Evolutionary conservation across 2,113 vertebrate species (phyloP), one percentile per base, ranked within the genome.

Genomic region (Lethenteron camtschaticum): DNA sequence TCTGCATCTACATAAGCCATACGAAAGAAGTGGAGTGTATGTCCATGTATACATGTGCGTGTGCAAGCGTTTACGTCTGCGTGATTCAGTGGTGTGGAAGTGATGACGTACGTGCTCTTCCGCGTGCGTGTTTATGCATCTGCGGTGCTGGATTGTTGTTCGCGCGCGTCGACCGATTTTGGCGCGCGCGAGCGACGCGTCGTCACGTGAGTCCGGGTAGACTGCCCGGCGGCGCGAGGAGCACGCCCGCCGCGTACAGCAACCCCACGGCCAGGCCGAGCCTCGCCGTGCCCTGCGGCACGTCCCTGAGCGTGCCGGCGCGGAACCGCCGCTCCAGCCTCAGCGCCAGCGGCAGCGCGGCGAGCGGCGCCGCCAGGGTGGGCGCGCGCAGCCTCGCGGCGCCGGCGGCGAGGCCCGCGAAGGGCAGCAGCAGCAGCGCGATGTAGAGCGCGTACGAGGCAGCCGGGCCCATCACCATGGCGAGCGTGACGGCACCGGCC

Each of bases 231-330:
- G 90, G 89, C 1, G 94, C 88, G 71, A 96, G 74, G 0, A 85
- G 83, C 57, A 99, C 94, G 24, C 86, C 89, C 4, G 87, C 91
- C 10, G 96, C 90, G 0, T 99, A 99, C 74, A 96, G 96, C 56
- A 99, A 85, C 66, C 94, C 94, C 78, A 96, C 79, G 2, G 96
- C 81, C 1, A 99, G 84, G 72, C 96, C 96, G 73, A 99, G 89
- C 20, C 95, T 95, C 77, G 92, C 92, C 3, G 92, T 96, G 79
- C 83, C 83, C 73, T 95, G 89, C 2, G 94, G 94, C 73, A 99
- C 86, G 76, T 87, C 90, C 75, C 75, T 78, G 73, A 96, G 96
- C 71, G 77, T 83, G 60, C 82, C 85, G 71, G 87, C 85, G 24
- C 94, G 86, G 76, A 95, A 96, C 77, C 89, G 88, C 57, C 85